phyloP scores from a whole-genome alignment of 1,140 invertebrate genomes.

The Papilio glaucus region DNA sequence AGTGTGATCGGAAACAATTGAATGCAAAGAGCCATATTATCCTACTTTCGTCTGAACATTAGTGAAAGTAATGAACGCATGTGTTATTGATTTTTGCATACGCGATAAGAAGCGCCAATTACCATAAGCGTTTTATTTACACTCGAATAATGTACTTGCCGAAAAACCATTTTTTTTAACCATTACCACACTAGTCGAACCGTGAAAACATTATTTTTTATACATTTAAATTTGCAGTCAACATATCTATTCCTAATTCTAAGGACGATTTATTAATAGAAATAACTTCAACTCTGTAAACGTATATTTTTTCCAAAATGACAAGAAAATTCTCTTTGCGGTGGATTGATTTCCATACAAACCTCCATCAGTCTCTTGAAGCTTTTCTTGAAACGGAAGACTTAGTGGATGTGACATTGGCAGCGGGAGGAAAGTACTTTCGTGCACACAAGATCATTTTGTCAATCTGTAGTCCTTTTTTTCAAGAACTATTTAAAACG shows the following conservation, averaged over 20 bases:
- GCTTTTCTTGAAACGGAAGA: constrained; percentile 87
- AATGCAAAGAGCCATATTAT: background rate
- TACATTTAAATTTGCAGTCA: background rate
- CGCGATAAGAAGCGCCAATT: constrained; percentile 5
- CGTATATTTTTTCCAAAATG: constrained; percentile 48
- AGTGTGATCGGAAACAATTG: background rate
- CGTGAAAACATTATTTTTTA: too few species aligned
- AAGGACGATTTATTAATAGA: background rate
- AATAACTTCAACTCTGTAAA: background rate
- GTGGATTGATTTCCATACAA: constrained; percentile 93
- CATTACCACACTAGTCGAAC: too few species aligned
- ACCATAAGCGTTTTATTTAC: background rate
- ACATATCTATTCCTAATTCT: background rate
- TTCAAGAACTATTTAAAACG: constrained; percentile 89
- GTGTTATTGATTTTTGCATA: background rate
- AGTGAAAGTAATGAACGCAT: background rate
- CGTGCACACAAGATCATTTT: constrained; percentile 89
- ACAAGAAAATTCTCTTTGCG: constrained; percentile 90
- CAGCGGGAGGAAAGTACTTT: constrained; percentile 87
- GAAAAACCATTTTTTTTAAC: too few species aligned
- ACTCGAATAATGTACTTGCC: too few species aligned
- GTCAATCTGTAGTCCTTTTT: constrained; percentile 89
- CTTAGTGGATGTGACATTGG: constrained; percentile 89
- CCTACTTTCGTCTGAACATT: background rate
- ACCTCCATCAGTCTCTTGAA: constrained; percentile 88